Evolutionary conservation across 1,140 invertebrate genomes (phyloP).

Genomic region (Halictus rubicundus): DNA sequence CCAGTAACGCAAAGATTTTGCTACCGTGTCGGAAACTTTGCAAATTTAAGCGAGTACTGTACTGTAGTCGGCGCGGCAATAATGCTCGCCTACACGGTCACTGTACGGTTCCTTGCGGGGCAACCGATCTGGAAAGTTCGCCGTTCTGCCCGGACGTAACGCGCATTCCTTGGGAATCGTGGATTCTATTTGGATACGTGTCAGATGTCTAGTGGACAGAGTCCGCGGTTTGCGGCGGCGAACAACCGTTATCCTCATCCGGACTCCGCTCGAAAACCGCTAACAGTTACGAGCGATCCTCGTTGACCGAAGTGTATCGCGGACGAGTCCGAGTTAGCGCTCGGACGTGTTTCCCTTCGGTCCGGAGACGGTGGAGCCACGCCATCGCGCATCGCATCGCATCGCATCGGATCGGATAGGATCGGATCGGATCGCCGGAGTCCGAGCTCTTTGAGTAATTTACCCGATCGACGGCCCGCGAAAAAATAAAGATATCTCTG

Average conservation of each 20-base stretch:
- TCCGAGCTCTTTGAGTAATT: not conserved
- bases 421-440: no score
- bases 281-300: conserved; percentile 46
- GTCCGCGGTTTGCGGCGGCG: conserved; percentile 29
- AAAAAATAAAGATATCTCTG: conserved; percentile 25
- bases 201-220: conserved; percentile 27
- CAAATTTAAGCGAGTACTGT: no score
- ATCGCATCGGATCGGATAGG: no score
- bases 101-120: no score
- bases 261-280: conserved; percentile 38
- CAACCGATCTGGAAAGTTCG: not conserved
- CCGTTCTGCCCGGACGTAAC: not conserved
- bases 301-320: conserved; percentile 31
- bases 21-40: no score
- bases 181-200: not conserved
- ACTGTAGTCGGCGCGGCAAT: no score
- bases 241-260: conserved; percentile 30
- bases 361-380: not conserved
- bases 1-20: no score
- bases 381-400: no score
- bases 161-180: not conserved
- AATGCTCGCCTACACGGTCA: no score
- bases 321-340: not conserved
- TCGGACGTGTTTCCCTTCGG: not conserved
- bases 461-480: conserved; percentile 13